Evolutionary conservation across 2,888 invertebrate species (phyloP), one percentile per base, ranked within the genome.

Genomic region (Pammene aurita): DNA sequence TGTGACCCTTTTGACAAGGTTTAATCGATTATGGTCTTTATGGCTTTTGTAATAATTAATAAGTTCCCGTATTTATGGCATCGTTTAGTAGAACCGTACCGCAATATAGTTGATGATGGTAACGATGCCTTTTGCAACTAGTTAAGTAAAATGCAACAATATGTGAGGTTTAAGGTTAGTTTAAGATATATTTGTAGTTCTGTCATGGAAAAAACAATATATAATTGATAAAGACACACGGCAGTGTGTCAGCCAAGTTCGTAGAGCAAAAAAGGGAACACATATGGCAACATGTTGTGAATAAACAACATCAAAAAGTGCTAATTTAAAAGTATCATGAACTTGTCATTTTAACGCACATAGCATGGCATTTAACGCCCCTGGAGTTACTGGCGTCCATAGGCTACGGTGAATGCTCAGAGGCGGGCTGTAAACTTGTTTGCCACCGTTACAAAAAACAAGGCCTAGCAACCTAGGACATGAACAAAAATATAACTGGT

Each of bases 1-100:
- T 26, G 26, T 26, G 57, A 56, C 16, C 14, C 14, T 35, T 55
- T 18, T 16, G 56, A 13, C 38, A 42, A 42, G 52, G 18, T 1
- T 26, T 18, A 57, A 57, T 57, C 57, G 57, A 57, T 42, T 57
- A 42, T 57, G 18, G 41, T 11, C 18, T 57, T 57, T 57, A 42
- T 57, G 57, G 57, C 7, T 13, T 13, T 18, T 35, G 57, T 16
- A 18, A 57, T 42, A 57, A 41, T 18, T 16, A 18, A 57, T 42
- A 57, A 41, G 42, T 14, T 14, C 18, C 35, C 18, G 41, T 57
- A 7, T 41, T 57, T 42, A 41, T 57, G 38, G 11, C 57, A 13
- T 57, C 18, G 18, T 18, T 7, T 57, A 7, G 13, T n/a, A n/a
- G n/a, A n/a, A n/a, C n/a, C n/a, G n/a, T 57, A 41, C 9, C 11